Conservation (phyloP, 2,797 vertebrate species). For the Rhinophrynus dorsalis region DNA sequence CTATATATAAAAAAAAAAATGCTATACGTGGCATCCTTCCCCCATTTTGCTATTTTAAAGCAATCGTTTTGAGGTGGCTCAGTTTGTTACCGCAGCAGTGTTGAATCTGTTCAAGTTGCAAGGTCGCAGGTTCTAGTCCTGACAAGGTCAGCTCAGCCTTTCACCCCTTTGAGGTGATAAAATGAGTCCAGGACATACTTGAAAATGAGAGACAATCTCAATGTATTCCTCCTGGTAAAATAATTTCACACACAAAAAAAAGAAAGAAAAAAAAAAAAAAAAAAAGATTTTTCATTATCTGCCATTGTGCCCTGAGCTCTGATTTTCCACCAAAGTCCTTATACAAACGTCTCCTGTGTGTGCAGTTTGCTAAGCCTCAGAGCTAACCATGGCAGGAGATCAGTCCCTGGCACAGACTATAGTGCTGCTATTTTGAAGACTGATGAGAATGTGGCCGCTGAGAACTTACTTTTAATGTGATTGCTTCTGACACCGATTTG, state of each 20-base stretch:
- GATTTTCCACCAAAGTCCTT: constrained; percentile 55
- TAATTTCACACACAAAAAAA: too few species aligned
- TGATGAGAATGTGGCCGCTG: constrained; percentile 52
- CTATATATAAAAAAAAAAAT: too few species aligned
- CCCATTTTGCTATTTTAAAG: background rate
- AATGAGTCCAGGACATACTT: too few species aligned
- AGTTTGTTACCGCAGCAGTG: background rate
- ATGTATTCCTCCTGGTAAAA: too few species aligned
- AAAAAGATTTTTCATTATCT: too few species aligned
- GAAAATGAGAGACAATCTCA: too few species aligned
- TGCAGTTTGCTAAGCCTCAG: constrained; percentile 55
- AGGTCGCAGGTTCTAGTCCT: too few species aligned
- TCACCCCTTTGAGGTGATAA: too few species aligned
- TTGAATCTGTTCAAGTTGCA: too few species aligned
- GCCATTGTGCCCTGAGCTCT: constrained; percentile 31
- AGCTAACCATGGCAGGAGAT: constrained; percentile 68
- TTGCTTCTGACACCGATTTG: constrained; percentile 39
- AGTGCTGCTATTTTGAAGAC: constrained; percentile 55
- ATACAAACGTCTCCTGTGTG: constrained; percentile 63
- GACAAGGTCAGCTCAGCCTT: too few species aligned
- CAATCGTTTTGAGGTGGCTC: constrained; percentile 1
- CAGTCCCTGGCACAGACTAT: constrained; percentile 56
- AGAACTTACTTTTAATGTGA: constrained; percentile 57
- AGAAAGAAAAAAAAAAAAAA: too few species aligned
- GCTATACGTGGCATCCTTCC: background rate